Conservation (phyloP, 2,797 vertebrate species). For the Sarcoramphus papa region DNA sequence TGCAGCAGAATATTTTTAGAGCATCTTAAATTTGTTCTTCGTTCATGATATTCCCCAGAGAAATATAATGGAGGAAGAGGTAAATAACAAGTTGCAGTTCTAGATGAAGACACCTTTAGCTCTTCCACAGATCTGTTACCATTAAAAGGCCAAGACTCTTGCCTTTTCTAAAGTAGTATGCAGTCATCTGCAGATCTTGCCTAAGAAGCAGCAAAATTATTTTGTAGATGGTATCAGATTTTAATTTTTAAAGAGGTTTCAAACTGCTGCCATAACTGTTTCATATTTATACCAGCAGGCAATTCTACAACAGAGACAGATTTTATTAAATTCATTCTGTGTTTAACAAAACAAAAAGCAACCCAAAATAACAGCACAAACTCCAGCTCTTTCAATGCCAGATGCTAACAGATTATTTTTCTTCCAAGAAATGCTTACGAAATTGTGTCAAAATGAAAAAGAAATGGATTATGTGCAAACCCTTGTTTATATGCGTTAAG, state of each 20-base stretch:
- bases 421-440: not conserved
- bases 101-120: not conserved
- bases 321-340: conserved; percentile 22
- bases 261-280: conserved; percentile 22
- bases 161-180: not conserved
- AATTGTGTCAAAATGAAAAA: conserved; percentile 12
- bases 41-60: not conserved
- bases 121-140: not conserved
- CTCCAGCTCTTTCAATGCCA: not conserved
- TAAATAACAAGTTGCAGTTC: not conserved
- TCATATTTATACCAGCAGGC: conserved; percentile 4
- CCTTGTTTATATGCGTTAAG: not conserved
- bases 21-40: not conserved
- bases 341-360: conserved; percentile 41
- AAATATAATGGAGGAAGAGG: not conserved
- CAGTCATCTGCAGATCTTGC: not conserved
- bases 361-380: not conserved
- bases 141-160: not conserved
- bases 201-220: not conserved
- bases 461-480: not conserved
- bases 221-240: not conserved
- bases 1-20: conserved; percentile 20
- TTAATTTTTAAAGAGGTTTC: conserved; percentile 43
- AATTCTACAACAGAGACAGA: not conserved
- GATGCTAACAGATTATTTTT: not conserved